phyloP scores from a whole-genome alignment of 2,113 vertebrate genomes.

The Ceyx cyanopectus region DNA sequence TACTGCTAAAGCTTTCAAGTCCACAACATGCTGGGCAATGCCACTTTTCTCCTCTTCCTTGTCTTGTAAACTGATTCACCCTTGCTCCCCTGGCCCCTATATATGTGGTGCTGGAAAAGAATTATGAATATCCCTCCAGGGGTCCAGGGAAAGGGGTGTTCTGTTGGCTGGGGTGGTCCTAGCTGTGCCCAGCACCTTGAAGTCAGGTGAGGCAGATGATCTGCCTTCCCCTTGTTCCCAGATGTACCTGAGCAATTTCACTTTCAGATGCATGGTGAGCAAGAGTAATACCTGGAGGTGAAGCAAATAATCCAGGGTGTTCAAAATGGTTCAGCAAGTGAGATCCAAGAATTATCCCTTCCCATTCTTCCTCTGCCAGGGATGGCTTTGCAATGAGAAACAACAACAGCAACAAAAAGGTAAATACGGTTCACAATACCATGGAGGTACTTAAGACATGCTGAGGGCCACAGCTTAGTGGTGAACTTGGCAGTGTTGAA shows the following conservation, averaged over 20 bases:
- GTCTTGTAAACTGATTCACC: background rate
- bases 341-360: background rate
- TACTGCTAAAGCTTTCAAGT: background rate
- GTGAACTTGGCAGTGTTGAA: background rate
- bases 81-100: background rate
- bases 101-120: background rate
- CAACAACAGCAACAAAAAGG: background rate
- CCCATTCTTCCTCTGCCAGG: rapidly evolving
- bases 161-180: background rate
- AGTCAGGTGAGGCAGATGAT: background rate
- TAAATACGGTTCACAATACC: background rate
- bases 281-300: background rate
- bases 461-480: no score
- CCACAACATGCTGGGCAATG: background rate
- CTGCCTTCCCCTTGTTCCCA: background rate
- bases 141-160: background rate
- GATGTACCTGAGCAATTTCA: background rate
- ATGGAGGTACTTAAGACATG: background rate
- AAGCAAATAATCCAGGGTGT: background rate
- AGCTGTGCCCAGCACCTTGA: background rate
- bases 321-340: background rate
- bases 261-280: rapidly evolving
- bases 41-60: background rate
- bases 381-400: background rate
- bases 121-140: background rate